Conservation (phyloP, 2,113 vertebrate genomes). For the Labeo rohita region DNA sequence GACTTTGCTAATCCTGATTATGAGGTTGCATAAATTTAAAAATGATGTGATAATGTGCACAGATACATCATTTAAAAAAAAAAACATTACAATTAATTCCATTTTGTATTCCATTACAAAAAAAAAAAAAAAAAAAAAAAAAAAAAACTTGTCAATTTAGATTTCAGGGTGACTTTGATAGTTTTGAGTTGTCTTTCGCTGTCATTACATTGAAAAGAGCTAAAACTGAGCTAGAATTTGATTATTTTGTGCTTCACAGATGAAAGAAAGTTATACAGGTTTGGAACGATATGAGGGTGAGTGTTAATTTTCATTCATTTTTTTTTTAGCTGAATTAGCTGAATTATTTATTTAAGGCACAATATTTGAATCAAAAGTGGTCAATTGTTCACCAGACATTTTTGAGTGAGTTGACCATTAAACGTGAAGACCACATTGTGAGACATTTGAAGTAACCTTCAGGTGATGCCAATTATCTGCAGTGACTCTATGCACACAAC, state of each 20-base stretch:
- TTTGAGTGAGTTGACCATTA: background rate
- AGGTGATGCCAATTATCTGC: constrained; percentile 60
- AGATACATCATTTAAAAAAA: background rate
- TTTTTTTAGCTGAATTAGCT: background rate
- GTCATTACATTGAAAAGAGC: background rate
- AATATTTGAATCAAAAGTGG: background rate
- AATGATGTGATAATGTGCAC: background rate
- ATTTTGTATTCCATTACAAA: background rate
- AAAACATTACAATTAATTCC: background rate
- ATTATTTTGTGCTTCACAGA: background rate
- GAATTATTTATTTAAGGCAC: background rate
- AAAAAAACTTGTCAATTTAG: background rate
- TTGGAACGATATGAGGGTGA: background rate
- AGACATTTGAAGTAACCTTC: constrained; percentile 63
- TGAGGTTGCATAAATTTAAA: background rate
- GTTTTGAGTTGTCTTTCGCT: background rate
- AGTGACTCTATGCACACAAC: background rate
- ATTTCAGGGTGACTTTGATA: background rate
- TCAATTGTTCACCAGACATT: background rate
- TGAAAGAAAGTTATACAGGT: background rate
- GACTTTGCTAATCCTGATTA: background rate
- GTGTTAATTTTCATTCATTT: background rate
- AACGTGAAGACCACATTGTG: background rate
- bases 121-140: background rate
- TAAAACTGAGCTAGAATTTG: background rate